A percentile compares a stretch with the other conserved stretches of the same genome.
Evolutionary conservation across 2,888 invertebrate genomes (phyloP).

Genomic region (Troides helena): DNA sequence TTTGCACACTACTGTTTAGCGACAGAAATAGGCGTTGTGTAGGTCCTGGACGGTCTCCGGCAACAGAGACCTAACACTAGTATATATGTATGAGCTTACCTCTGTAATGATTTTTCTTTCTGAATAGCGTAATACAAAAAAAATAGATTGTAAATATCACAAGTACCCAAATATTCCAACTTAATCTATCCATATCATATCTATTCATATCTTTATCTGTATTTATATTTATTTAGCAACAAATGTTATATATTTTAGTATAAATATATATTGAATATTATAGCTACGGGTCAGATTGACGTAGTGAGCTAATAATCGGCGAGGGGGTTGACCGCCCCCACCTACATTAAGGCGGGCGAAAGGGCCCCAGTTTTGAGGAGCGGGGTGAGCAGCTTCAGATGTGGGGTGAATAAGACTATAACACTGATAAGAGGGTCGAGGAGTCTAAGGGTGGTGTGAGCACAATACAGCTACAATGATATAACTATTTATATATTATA

Average conservation of each 20-base stretch:
- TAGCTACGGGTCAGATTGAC: constrained; percentile 40
- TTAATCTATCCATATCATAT: no score
- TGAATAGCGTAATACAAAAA: no score
- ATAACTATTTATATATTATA: background rate
- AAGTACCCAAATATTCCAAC: no score
- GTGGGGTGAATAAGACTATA: constrained; percentile 42
- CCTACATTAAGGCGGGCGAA: constrained; percentile 43
- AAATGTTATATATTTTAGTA: constrained; percentile 7
- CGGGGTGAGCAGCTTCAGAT: constrained; percentile 39
- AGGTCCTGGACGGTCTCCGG: no score
- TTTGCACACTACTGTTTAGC: no score
- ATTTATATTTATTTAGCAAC: background rate
- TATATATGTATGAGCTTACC: no score
- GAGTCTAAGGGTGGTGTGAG: constrained; percentile 35
- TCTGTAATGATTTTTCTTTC: no score
- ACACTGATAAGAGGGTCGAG: constrained; percentile 45
- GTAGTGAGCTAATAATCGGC: constrained; percentile 43
- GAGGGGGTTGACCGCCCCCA: constrained; percentile 40
- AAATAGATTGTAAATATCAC: no score
- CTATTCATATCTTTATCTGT: no score
- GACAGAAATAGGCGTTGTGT: no score
- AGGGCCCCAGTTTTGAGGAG: constrained; percentile 41
- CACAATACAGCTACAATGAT: background rate
- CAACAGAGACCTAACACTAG: no score
- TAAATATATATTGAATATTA: constrained; percentile 27